Evolutionary conservation across 2,888 invertebrate species (phyloP).

Genomic region (Choristoneura rosaceana): DNA sequence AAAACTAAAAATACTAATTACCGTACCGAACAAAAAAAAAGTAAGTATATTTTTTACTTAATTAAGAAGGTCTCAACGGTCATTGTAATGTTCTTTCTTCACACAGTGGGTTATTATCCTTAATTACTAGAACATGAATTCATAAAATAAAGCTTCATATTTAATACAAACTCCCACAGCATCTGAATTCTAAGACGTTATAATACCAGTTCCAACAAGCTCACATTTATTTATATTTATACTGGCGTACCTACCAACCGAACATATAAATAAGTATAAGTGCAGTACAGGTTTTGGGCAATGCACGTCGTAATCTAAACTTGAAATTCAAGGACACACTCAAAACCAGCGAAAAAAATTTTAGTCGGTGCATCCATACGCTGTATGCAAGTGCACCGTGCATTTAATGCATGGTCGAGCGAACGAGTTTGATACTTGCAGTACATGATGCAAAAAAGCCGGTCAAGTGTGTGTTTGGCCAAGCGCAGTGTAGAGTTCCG

Average conservation of each 20-base stretch:
- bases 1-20: too few relatives aligned
- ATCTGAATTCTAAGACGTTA: constrained; percentile 9
- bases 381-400: constrained; percentile 74
- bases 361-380: constrained; percentile 78
- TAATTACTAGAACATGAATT: not conserved
- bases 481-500: too few relatives aligned
- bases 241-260: constrained; percentile 36
- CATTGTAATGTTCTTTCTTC: too few relatives aligned
- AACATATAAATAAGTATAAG: constrained; percentile 7
- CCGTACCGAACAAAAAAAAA: too few relatives aligned
- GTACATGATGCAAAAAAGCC: too few relatives aligned
- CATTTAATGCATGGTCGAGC: constrained; percentile 48
- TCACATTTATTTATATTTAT: constrained; percentile 15
- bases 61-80: too few relatives aligned
- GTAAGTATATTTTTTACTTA: too few relatives aligned
- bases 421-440: constrained; percentile 25
- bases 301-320: constrained; percentile 79
- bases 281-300: constrained; percentile 58
- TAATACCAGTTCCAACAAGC: constrained; percentile 25
- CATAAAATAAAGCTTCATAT: not conserved
- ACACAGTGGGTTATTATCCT: not conserved
- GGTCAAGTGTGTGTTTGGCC: too few relatives aligned
- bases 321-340: constrained; percentile 83
- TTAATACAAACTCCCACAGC: constrained; percentile 1
- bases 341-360: constrained; percentile 75